These are phyloP conservation scores for Hassar affinis DNA, from an alignment of 2,113 vertebrate species.

Conservation along the genomic window DNA sequence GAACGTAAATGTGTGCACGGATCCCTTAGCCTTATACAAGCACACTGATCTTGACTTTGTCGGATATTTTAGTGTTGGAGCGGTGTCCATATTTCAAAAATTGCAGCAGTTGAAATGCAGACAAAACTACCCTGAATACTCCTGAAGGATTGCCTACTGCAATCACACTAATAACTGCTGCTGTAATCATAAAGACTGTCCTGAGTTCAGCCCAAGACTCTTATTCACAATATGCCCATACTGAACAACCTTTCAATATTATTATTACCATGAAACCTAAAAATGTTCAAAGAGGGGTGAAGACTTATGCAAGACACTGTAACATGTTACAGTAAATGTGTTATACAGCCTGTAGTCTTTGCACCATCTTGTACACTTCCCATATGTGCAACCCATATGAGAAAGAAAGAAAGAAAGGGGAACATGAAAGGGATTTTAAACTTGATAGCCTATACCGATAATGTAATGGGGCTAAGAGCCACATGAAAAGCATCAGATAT, in stretches of 20 bases:
- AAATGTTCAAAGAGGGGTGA: neutral
- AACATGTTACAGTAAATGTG: slow-evolving; percentile 13
- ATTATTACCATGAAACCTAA: too few relatives aligned
- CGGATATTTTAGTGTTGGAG: too few relatives aligned
- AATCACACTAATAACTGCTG: neutral
- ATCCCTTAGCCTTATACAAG: too few relatives aligned
- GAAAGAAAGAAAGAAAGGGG: slow-evolving; percentile 72
- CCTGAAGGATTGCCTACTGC: too few relatives aligned
- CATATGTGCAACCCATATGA: slow-evolving; percentile 93
- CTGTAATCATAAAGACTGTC: neutral
- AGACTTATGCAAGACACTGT: neutral
- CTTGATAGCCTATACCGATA: slow-evolving; percentile 72
- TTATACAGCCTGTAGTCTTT: slow-evolving; percentile 39
- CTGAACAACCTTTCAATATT: neutral
- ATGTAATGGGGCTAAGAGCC: slow-evolving; percentile 88
- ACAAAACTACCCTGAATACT: too few relatives aligned
- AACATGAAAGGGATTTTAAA: slow-evolving; percentile 88
- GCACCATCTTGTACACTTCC: slow-evolving; percentile 77
- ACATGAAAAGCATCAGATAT: slow-evolving; percentile 89
- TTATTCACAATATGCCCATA: neutral
- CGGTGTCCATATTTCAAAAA: too few relatives aligned
- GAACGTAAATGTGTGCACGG: too few relatives aligned
- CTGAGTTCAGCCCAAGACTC: neutral
- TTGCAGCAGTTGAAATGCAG: too few relatives aligned
- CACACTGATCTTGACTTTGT: too few relatives aligned